Conservation (phyloP, 2,797 vertebrate genomes). For the Phataginus tetradactyla region DNA sequence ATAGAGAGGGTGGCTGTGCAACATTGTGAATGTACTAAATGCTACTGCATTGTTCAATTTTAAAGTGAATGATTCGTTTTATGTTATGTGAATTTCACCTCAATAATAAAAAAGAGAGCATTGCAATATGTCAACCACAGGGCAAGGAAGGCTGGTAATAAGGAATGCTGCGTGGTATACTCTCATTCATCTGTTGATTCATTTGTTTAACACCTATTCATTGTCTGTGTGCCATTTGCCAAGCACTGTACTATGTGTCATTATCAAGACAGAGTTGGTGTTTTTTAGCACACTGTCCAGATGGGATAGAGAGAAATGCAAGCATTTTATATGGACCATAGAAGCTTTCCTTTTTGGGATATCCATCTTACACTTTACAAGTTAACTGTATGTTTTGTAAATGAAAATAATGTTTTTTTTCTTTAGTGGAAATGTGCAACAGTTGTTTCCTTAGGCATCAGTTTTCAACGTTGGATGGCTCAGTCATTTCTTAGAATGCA, state of each 20-base stretch:
- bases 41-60: neutral
- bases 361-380: neutral
- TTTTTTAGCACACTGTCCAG: neutral
- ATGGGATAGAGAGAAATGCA: neutral
- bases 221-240: neutral
- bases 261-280: neutral
- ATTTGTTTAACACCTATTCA: neutral
- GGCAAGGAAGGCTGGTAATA: neutral
- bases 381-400: neutral
- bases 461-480: neutral
- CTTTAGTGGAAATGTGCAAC: neutral
- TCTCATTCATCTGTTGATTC: neutral
- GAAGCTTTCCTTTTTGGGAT: neutral
- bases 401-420: neutral
- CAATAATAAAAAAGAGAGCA: neutral
- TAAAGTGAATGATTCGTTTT: neutral
- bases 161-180: neutral
- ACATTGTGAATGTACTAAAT: neutral
- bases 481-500: conserved; percentile 10
- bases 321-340: neutral
- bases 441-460: neutral
- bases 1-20: neutral
- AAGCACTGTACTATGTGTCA: neutral
- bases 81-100: neutral
- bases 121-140: neutral